Conservation (phyloP, 2,113 vertebrate genomes). For the Struthidea cinerea region DNA sequence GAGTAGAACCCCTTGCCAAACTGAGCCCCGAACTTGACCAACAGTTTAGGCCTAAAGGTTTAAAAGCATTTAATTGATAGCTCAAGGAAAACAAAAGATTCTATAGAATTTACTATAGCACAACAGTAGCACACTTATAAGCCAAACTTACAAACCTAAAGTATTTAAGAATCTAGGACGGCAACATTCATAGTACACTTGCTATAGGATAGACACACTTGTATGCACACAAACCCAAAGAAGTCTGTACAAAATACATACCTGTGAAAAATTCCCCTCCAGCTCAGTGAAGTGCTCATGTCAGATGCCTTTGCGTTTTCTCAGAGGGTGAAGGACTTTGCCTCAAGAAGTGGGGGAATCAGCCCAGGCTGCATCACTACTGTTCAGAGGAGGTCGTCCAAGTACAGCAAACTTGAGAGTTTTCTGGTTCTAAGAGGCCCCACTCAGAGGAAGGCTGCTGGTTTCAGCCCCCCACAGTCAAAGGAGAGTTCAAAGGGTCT, state of each 20-base stretch:
- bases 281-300: not conserved
- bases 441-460: not conserved
- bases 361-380: rapidly evolving
- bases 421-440: not conserved
- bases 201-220: not conserved
- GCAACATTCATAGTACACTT: not conserved
- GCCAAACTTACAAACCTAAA: not conserved
- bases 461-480: not conserved
- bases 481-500: not conserved
- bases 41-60: not conserved
- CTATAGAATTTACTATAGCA: not conserved
- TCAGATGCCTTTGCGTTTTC: not conserved
- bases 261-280: not conserved
- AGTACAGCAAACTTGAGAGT: not conserved
- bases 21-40: not conserved
- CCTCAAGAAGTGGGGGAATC: not conserved
- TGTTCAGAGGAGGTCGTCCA: rapidly evolving
- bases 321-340: not conserved
- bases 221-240: not conserved
- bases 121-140: not conserved
- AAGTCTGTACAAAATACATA: not conserved
- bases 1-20: not conserved
- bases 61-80: not conserved
- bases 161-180: not conserved
- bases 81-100: not conserved